These are phyloP conservation scores for Heliothis virescens DNA, from an alignment of 1,140 invertebrate species.

Conservation along the genomic window DNA sequence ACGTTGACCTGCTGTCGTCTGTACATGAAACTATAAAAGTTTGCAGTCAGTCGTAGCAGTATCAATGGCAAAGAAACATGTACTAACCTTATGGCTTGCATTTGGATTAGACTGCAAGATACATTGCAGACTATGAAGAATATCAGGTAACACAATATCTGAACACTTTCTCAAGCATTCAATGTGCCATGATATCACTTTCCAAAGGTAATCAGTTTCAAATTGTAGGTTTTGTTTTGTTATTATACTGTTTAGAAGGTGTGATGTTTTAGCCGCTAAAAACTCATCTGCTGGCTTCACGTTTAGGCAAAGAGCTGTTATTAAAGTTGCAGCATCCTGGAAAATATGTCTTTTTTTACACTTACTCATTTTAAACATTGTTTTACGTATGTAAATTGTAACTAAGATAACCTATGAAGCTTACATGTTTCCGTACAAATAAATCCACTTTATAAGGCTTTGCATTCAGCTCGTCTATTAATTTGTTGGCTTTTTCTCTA, in stretches of 20 bases:
- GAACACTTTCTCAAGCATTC: conserved; percentile 74
- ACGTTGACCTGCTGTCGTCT: no score
- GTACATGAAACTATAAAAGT: no score
- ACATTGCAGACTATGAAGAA: conserved; percentile 76
- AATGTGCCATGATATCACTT: conserved; percentile 73
- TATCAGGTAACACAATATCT: conserved; percentile 74
- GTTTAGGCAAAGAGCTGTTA: conserved; percentile 70
- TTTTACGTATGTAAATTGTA: no score
- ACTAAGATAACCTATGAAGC: conserved; percentile 53
- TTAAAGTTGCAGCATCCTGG: conserved; percentile 70
- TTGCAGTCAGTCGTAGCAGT: no score
- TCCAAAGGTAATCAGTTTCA: conserved; percentile 62
- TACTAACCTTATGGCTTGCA: conserved; percentile 65
- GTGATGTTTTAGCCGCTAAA: conserved; percentile 75
- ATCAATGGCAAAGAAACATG: background rate
- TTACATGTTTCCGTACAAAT: conserved; percentile 74
- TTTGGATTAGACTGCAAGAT: conserved; percentile 67
- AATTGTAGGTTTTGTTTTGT: conserved; percentile 75
- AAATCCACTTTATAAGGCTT: conserved; percentile 73
- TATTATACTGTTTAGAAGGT: conserved; percentile 71
- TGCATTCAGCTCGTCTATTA: conserved; percentile 78
- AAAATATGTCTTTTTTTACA: no score
- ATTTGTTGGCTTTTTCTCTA: conserved; percentile 67
- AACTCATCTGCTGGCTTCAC: conserved; percentile 77
- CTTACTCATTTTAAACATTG: no score